Evolutionary conservation across 2,113 vertebrate species (phyloP), one percentile per base, ranked within the genome.

Genomic region (Triplophysa siluroides): DNA sequence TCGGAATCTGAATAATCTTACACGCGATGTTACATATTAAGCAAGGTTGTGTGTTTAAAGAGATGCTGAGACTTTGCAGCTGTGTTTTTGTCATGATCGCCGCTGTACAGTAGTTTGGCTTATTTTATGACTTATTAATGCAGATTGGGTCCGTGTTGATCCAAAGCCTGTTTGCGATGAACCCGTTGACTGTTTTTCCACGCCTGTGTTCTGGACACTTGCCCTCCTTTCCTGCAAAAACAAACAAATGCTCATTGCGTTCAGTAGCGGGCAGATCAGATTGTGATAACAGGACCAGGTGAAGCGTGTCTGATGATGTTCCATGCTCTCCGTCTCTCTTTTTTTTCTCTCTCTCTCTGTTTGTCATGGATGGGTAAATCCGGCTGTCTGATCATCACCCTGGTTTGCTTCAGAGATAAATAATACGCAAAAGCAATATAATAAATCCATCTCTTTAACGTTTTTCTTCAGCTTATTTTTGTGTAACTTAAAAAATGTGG

Each of bases 161-260:
- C 47, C 58, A 78, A 67, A 69, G 63, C 21, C 43, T 29, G 41
- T 72, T 56, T 56, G 54, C 19, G 50, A 72, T 72, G 41, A 63
- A 70, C 70, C 73, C 29, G 43, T 54, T 61, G 12, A 45, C 24
- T 70, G 18, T 78, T 26, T 74, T 38, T 5, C 43, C 41, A n/a
- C 41, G 60, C 43, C 38, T 74, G 38, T 81, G 56, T 38, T 69
- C 19, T 41, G 21, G 33, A 61, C 12, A 23, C 58, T 29, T 78
- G 67, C 11, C 12, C 29, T 77, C 69, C 74, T 73, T 43, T 8
- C 63, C 18, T 12, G 52, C 21, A n/a, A 69, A 60, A 83, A 77
- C 69, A 78, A 75, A 83, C 84, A 78, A 64, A 62, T 60, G 65
- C 54, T 58, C 6, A 33, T 60, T 41, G 66, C 41, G n/a, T 66